Evolutionary conservation across 2,888 invertebrate genomes (phyloP).

Genomic region (Pinctada fucata): DNA sequence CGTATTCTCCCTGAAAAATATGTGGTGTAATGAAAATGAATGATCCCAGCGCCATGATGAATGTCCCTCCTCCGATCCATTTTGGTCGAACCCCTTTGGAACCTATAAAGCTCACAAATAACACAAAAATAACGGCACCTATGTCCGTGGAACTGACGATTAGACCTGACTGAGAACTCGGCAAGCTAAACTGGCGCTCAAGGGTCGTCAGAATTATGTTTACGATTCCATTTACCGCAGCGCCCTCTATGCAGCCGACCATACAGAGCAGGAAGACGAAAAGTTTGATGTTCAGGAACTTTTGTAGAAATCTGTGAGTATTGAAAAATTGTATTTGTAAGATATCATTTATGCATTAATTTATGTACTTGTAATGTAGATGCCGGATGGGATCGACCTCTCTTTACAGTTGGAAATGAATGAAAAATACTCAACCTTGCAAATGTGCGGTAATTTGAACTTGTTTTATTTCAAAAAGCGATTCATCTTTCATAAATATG

Average conservation of each 20-base stretch:
- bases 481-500: too few relatives aligned
- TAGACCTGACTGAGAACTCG: conserved; percentile 57
- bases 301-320: conserved; percentile 27
- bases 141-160: conserved; percentile 65
- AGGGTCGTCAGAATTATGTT: conserved; percentile 61
- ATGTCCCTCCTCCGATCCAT: conserved; percentile 85
- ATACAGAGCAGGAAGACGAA: conserved; percentile 51
- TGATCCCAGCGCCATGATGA: conserved; percentile 83
- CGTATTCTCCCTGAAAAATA: conserved; percentile 82
- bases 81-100: conserved; percentile 78
- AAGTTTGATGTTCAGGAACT: conserved; percentile 37
- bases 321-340: background rate
- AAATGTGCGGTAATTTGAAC: background rate
- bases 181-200: conserved; percentile 60
- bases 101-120: conserved; percentile 54
- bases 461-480: background rate
- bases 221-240: conserved; percentile 61
- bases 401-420: background rate
- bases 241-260: conserved; percentile 55
- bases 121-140: conserved; percentile 57
- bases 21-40: conserved; percentile 88
- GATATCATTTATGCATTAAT: too few relatives aligned
- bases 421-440: background rate
- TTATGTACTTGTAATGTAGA: background rate
- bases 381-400: background rate